A percentile compares a stretch with the other conserved stretches of the same genome.
Conservation (phyloP, 1,140 invertebrate species). For the Drosophila insularis region DNA sequence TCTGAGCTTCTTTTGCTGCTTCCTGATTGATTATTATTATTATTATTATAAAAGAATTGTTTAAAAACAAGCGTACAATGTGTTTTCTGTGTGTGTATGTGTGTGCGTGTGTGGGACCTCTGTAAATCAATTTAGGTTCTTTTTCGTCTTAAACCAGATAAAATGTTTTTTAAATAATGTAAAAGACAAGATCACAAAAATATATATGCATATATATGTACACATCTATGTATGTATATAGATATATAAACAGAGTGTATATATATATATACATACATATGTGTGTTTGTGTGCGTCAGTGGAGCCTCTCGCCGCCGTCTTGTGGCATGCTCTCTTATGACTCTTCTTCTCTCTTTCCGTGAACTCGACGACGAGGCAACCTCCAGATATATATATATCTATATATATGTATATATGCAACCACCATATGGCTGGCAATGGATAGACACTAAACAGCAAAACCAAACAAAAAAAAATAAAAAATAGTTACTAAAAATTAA, state of each 20-base stretch:
- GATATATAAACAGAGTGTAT: slow-evolving; percentile 30
- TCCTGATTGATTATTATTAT: slow-evolving; percentile 11
- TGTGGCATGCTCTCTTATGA: neutral
- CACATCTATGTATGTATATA: too few relatives aligned
- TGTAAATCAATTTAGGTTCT: slow-evolving; percentile 45
- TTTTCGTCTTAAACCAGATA: slow-evolving; percentile 28
- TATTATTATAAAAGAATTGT: slow-evolving; percentile 19
- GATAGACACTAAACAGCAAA: slow-evolving; percentile 1
- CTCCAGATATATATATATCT: neutral
- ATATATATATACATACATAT: neutral
- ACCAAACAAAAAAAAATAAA: neutral
- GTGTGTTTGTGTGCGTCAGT: slow-evolving; percentile 57
- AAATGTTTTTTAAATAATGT: slow-evolving; percentile 60
- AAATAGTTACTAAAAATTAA: neutral
- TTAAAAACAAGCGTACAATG: slow-evolving; percentile 23
- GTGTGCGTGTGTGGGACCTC: slow-evolving; percentile 18
- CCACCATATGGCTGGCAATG: slow-evolving; percentile 13
- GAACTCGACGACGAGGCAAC: neutral
- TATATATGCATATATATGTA: slow-evolving; percentile 31
- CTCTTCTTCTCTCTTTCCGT: slow-evolving; percentile 3
- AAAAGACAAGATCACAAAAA: slow-evolving; percentile 21
- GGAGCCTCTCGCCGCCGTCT: slow-evolving; percentile 24
- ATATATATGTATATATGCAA: neutral
- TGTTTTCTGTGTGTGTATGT: slow-evolving; percentile 11
- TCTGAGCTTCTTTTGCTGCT: slow-evolving; percentile 33